Evolutionary conservation across 2,113 vertebrate species (phyloP), one percentile per base, ranked within the genome.

Genomic region (Todiramphus saurophagus): DNA sequence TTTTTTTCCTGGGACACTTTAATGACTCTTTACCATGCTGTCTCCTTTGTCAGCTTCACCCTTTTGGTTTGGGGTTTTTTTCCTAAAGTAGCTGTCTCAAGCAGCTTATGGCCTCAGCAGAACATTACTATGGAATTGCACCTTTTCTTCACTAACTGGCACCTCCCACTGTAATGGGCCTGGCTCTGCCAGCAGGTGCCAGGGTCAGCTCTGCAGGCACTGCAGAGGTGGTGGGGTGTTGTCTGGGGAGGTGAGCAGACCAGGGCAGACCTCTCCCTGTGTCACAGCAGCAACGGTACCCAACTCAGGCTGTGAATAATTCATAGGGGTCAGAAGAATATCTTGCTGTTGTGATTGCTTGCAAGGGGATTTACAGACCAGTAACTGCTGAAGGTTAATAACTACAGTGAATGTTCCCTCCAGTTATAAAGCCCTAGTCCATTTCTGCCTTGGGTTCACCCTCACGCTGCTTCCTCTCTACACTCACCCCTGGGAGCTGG

Each of bases 401-500:
- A 37, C 28, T 11, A 0, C 3, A 20, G 4, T 4, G 18, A 30
- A 0, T 37, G 16, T 14, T 64, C 11, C 6, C 1, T 7, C 1
- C 5, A 16, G 6, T 2, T 13, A 43, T 3, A 60, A 24, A 9
- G 12, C 24, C 68, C 66, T 58, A 1, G 7, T 51, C 28, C 5
- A 0, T 2, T 10, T 77, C n/a, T 31, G 31, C 48, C 5, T 16
- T 24, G 5, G 21, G 1, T 37, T 73, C 24, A 7, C 28, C 20
- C 43, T 70, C 16, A 4, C 2, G 1, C 2, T 37, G 1, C 5
- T 68, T 12, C 19, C 10, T 56, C 9, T 3, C 5, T 15, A 0
- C 9, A 1, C 13, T 21, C 5, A 8, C 7, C 9, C 9, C 0
- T 16, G 9, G 35, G 31, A 51, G 33, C 0, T 18, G 51, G 11